phyloP scores from a whole-genome alignment of 2,888 invertebrate species.

The Drosophila colorata region DNA sequence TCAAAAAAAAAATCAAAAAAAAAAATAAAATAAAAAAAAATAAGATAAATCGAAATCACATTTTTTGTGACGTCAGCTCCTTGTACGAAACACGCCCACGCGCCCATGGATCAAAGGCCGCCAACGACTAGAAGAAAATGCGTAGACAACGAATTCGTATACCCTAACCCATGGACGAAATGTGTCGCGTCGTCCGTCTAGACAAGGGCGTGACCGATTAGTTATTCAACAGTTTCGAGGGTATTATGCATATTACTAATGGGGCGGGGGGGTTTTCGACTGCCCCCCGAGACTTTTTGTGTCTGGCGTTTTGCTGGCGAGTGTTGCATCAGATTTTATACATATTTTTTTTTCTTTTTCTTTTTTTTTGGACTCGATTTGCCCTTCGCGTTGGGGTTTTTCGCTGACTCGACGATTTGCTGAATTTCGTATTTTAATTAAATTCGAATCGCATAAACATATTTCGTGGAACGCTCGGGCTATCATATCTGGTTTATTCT shows the following conservation, averaged over 20 bases:
- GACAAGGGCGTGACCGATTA: conserved; percentile 50
- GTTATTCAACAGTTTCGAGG: conserved; percentile 53
- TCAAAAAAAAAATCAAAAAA: neutral
- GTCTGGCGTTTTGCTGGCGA: conserved; percentile 62
- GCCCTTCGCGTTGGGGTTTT: conserved; percentile 59
- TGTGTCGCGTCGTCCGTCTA: conserved; percentile 35
- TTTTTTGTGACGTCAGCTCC: conserved; percentile 42
- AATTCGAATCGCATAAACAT: conserved; percentile 11
- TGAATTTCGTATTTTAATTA: conserved; percentile 14
- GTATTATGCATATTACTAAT: conserved; percentile 36
- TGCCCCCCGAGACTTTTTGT: conserved; percentile 2
- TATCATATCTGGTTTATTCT: neutral
- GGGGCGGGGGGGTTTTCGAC: neutral
- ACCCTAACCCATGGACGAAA: conserved; percentile 2
- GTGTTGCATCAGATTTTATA: conserved; percentile 75
- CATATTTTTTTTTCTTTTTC: conserved; percentile 2
- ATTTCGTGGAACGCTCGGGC: conserved; percentile 1
- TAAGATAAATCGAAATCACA: conserved; percentile 24
- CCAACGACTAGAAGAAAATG: neutral
- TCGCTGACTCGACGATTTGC: conserved; percentile 28
- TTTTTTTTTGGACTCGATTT: conserved; percentile 39
- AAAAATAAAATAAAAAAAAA: neutral
- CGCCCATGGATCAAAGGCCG: conserved; percentile 31
- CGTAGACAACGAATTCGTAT: neutral
- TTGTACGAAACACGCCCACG: conserved; percentile 24